phyloP scores from a whole-genome alignment of 30 jellyfish, hydroid and myxozoan species.

The Aurelia aurita region DNA sequence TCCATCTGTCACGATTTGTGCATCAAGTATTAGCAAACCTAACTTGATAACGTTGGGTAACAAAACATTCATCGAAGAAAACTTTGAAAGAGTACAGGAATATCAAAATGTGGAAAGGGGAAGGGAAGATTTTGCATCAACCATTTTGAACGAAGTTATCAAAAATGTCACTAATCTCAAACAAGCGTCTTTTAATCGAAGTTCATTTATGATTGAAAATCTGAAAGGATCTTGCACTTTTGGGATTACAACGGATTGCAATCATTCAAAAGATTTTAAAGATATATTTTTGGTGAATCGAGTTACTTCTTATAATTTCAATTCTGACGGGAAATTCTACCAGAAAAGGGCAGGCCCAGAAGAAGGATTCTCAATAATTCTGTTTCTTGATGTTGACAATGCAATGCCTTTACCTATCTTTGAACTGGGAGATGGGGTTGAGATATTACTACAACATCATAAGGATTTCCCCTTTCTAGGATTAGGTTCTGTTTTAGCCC shows the following conservation, averaged over 20 bases:
- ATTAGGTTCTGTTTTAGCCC: conserved; percentile 7
- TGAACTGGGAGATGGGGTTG: conserved; percentile 50
- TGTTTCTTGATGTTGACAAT: conserved; percentile 13
- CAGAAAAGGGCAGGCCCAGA: conserved; percentile 34
- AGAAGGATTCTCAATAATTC: background rate
- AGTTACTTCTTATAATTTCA: conserved; percentile 35
- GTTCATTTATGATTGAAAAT: background rate
- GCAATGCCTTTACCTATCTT: background rate
- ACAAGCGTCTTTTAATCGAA: background rate
- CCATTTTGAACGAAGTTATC: background rate
- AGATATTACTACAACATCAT: conserved; percentile 30
- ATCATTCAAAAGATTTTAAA: conserved; percentile 19
- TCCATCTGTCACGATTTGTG: conserved; percentile 15
- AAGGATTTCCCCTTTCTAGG: conserved; percentile 23
- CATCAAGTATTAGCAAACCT: background rate
- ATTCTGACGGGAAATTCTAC: conserved; percentile 16
- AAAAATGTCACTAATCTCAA: background rate
- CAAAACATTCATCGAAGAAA: background rate
- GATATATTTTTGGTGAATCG: background rate
- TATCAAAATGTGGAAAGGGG: background rate
- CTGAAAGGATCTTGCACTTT: conserved; percentile 2
- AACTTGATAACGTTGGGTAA: background rate
- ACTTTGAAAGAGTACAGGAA: background rate
- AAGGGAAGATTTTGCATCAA: background rate
- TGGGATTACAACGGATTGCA: background rate